Evolutionary conservation across 2,797 vertebrate species (phyloP).

Genomic region (Megaceryle alcyon): DNA sequence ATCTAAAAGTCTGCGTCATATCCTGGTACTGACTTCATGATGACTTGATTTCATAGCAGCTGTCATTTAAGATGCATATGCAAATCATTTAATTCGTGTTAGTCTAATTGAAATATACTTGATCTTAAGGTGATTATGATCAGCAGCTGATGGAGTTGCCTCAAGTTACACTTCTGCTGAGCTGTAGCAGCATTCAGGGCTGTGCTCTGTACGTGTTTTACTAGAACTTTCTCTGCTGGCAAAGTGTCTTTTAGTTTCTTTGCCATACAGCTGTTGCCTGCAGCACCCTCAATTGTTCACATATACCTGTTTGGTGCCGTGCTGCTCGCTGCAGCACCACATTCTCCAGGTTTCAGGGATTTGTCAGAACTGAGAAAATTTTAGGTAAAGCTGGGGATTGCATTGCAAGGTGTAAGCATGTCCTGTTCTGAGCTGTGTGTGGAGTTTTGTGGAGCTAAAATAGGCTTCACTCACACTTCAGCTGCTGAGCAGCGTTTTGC

Average conservation of each 20-base stretch:
- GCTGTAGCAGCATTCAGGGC: background rate
- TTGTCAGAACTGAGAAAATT: background rate
- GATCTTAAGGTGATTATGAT: background rate
- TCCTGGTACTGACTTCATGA: background rate
- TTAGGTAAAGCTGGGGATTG: background rate
- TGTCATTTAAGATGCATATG: background rate
- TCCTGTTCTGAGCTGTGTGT: background rate
- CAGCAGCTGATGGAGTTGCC: background rate
- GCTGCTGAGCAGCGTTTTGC: background rate
- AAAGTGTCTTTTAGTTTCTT: background rate
- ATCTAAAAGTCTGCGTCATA: background rate
- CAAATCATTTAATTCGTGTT: background rate
- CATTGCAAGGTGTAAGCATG: background rate
- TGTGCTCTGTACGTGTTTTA: background rate
- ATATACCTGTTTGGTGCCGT: background rate
- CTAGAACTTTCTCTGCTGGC: background rate
- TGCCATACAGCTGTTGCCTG: background rate
- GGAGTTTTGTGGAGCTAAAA: background rate
- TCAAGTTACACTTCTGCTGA: background rate
- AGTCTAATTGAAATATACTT: background rate
- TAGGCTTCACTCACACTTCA: background rate
- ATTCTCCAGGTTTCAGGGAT: background rate
- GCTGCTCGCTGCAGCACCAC: background rate
- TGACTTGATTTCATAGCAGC: background rate
- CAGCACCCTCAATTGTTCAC: accelerated